phyloP scores from a whole-genome alignment of 1,140 invertebrate genomes.

The Temnothorax nylanderi region DNA sequence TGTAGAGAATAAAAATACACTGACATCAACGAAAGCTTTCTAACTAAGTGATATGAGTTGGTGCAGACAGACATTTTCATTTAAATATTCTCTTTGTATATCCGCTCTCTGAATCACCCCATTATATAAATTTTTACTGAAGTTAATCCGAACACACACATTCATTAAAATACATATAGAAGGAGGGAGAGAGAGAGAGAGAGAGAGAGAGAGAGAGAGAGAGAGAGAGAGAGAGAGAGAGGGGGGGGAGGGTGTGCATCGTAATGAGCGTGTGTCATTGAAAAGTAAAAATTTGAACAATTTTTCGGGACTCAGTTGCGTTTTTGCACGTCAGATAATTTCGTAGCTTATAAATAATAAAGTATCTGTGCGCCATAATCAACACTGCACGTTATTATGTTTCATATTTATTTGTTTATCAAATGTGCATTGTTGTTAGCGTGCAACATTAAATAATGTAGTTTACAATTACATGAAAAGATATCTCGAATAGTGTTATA shows the following conservation, averaged over 20 bases:
- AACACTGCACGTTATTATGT: slow-evolving; percentile 30
- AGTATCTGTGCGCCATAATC: slow-evolving; percentile 22
- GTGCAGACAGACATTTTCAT: slow-evolving; percentile 52
- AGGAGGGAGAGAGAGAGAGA: not conserved
- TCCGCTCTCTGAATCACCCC: slow-evolving; percentile 27
- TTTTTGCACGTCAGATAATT: slow-evolving; percentile 31
- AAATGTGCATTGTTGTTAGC: slow-evolving; percentile 26
- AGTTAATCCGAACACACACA: slow-evolving; percentile 32
- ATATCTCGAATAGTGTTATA: slow-evolving; percentile 15
- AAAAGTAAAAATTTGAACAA: slow-evolving; percentile 32
- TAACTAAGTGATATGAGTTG: slow-evolving; percentile 36
- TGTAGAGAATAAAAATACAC: slow-evolving; percentile 35
- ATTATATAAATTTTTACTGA: slow-evolving; percentile 51
- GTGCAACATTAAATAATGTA: slow-evolving; percentile 17
- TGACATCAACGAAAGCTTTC: slow-evolving; percentile 38
- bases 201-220: not conserved
- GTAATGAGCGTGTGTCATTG: not conserved
- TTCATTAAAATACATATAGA: slow-evolving; percentile 1
- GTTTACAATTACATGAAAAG: slow-evolving; percentile 38
- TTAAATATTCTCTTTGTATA: slow-evolving; percentile 51
- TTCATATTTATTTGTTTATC: slow-evolving; percentile 27
- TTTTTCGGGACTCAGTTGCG: not conserved
- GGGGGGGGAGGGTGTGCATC: not conserved
- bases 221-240: too few relatives aligned
- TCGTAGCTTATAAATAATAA: slow-evolving; percentile 13